Evolutionary conservation across 2,888 invertebrate species (phyloP), one percentile per base, ranked within the genome.

Genomic region (Zygaena filipendulae): DNA sequence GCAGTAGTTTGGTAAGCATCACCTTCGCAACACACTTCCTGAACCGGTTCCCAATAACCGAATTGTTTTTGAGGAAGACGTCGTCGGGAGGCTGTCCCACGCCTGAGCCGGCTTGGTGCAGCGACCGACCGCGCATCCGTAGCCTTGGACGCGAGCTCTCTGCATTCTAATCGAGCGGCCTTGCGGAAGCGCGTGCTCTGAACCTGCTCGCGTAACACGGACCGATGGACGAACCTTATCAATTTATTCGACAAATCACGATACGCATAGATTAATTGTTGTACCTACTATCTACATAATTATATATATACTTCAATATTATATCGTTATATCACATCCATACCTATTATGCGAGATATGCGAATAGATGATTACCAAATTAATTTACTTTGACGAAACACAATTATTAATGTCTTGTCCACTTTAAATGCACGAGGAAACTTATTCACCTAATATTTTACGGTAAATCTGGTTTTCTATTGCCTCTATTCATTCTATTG

Each of bases 111-210:
- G 22, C 36, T 42, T 64, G 62, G 77, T 71, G 75, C 75, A 75
- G 55, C 75, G 74, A 75, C 74, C 74, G 75, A 57, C 59, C 67
- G 62, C 54, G 51, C 59, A 46, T 50, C 45, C 52, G 55, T 60
- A 72, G 74, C 77, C 77, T 77, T 77, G 77, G 70, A 59, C 64
- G 71, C 70, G 68, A 71, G 77, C 74, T 66, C 69, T 62, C 62
- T 75, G 77, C 71, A 77, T 79, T 74, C 68, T 79, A 79, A 79
- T 71, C 68, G 50, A 47, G 51, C 68, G 77, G 71, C 77, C 77
- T 79, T 75, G 74, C 75, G 72, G 74, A 77, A 77, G 71, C 61
- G 71, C 67, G 72, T 74, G 72, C 55, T 50, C 55, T 52, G 44
- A 47, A 53, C 58, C 52, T 46, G 62, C 47, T 74, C 70, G 74